Conservation (phyloP, 2,113 vertebrate genomes). For the Chaetodon auriga region DNA sequence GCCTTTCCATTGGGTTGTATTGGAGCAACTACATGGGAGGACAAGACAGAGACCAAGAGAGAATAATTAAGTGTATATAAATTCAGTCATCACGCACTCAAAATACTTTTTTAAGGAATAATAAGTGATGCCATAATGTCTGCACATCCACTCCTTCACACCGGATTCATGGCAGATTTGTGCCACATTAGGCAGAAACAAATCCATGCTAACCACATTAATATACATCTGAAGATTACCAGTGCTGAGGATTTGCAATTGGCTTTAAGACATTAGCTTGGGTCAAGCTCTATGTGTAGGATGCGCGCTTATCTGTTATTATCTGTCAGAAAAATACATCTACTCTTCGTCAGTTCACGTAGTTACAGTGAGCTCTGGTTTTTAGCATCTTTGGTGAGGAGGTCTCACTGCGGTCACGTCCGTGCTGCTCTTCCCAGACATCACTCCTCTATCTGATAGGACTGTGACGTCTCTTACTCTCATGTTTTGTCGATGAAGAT, state of each 20-base stretch:
- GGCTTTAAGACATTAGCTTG: conserved; percentile 45
- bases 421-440: background rate
- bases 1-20: conserved; percentile 94
- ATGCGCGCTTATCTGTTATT: conserved; percentile 5
- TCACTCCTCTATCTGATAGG: background rate
- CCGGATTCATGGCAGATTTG: conserved; percentile 10
- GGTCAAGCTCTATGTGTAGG: background rate
- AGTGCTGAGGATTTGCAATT: conserved; percentile 47
- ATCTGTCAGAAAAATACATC: conserved; percentile 32
- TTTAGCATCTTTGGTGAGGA: background rate
- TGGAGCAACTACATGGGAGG: conserved; percentile 91
- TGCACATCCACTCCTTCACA: background rate
- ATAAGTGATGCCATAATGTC: background rate
- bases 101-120: too few relatives aligned
- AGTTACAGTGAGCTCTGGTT: background rate
- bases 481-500: too few relatives aligned
- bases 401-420: background rate
- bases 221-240: conserved; percentile 48
- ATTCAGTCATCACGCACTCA: too few relatives aligned
- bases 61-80: background rate
- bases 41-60: conserved; percentile 33
- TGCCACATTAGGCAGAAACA: conserved; percentile 27
- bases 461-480: background rate
- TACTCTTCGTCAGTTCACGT: conserved; percentile 1
- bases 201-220: conserved; percentile 28